Base-by-base conservation (phyloP, 2,797 vertebrate species). In the Eidolon dupreanum region DNA sequence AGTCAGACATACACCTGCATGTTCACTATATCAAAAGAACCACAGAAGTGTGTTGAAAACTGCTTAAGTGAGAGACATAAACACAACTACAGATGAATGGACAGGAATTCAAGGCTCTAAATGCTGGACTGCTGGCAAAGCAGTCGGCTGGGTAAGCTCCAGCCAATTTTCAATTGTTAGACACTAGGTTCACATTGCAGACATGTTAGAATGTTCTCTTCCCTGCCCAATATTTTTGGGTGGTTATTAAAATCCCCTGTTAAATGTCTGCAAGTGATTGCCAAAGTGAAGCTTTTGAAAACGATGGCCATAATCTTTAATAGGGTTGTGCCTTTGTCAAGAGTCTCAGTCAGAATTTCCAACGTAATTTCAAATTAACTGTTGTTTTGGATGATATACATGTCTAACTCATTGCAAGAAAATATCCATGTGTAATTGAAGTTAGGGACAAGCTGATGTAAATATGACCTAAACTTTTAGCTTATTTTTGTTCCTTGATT, bases 11-110 rank as follows among this genome's bases (percentile, higher is more conserved):
- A 96, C 96, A 97, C 94, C 97, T 98, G 97, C 94, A 83, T 1
- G 8, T 88, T 96, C 93, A 92, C 92, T 93, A 26, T 95, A 96
- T 97, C 95, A 96, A 91, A 97, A 95, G 96, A 97, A 97, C 68
- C 88, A 92, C 93, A 95, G 91, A 96, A 96, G 95, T 97, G 90
- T 96, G 95, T 78, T 93, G 94, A 97, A 95, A 97, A 95, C 93
- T 97, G 94, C 93, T 97, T 93, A 97, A 97, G 94, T 97, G 96
- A 96, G 94, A 97, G 83, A 87, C 92, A 94, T 97, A 97, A 97
- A 87, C 93, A 96, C 95, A 97, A 96, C 51, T 82, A 87, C 79
- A 97, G 88, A 95, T 96, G 97, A 97, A 87, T 1, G 57, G 86
- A 93, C 71, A 81, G 95, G 79, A 96, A 95, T 94, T 92, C 83